phyloP scores from a whole-genome alignment of 2,888 invertebrate species.

The Slavum lentiscoides region DNA sequence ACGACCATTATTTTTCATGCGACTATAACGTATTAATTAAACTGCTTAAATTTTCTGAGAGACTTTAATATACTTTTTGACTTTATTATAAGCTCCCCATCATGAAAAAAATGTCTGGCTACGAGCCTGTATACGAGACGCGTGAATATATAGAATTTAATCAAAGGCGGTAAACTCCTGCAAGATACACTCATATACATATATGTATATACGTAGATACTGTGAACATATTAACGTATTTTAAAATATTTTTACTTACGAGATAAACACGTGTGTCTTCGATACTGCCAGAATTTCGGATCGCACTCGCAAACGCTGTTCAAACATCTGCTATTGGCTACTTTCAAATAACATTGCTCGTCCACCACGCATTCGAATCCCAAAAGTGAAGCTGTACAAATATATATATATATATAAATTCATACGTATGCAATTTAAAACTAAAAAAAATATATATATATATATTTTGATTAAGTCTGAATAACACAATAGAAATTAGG shows the following conservation, averaged over 20 bases:
- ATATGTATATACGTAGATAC: too few species aligned
- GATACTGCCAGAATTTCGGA: constrained; percentile 81
- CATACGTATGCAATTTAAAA: constrained; percentile 3
- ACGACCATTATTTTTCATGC: too few species aligned
- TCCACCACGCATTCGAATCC: constrained; percentile 81
- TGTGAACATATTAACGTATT: neutral
- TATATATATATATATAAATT: constrained; percentile 59
- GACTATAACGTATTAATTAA: too few species aligned
- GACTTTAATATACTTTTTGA: too few species aligned
- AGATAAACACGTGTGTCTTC: constrained; percentile 85
- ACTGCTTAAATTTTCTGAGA: too few species aligned
- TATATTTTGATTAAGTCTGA: constrained; percentile 5
- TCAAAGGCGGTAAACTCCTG: too few species aligned
- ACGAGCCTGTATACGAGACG: too few species aligned
- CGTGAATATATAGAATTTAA: too few species aligned
- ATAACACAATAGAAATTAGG: constrained; percentile 33
- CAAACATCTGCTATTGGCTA: constrained; percentile 83
- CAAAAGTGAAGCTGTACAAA: constrained; percentile 74
- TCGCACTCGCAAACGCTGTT: constrained; percentile 83
- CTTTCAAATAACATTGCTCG: constrained; percentile 85
- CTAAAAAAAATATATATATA: neutral
- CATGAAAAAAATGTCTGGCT: too few species aligned
- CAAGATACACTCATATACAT: neutral
- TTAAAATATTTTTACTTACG: constrained; percentile 69
- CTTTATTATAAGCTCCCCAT: too few species aligned